These are phyloP conservation scores for Drosophila setifemur DNA, from an alignment of 1,140 invertebrate species.

Conservation along the genomic window DNA sequence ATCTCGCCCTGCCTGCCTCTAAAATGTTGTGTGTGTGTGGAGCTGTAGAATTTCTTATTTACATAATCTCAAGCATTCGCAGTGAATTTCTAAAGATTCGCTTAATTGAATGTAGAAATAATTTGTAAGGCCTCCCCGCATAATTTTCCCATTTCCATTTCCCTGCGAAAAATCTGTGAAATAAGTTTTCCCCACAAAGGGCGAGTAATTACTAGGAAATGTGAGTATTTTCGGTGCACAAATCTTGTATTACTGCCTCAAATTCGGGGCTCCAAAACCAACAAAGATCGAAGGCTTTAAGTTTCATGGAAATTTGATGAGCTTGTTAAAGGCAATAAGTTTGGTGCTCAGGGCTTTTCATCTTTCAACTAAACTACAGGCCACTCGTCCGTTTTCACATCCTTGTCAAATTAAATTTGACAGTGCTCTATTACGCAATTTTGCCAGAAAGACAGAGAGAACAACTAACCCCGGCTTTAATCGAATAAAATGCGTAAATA, in stretches of 20 bases:
- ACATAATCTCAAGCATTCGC: constrained; percentile 52
- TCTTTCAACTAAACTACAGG: background rate
- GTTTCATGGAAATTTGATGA: background rate
- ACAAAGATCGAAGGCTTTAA: background rate
- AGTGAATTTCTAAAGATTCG: constrained; percentile 50
- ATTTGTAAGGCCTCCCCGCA: constrained; percentile 44
- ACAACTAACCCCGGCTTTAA: constrained; percentile 49
- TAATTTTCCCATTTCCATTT: constrained; percentile 21
- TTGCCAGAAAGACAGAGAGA: constrained; percentile 14
- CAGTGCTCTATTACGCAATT: constrained; percentile 67
- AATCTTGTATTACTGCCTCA: no score
- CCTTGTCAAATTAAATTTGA: constrained; percentile 65
- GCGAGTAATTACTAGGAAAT: background rate
- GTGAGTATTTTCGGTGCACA: no score
- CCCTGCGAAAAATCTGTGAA: background rate
- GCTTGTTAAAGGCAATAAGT: constrained; percentile 7
- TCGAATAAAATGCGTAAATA: constrained; percentile 73
- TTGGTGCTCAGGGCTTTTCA: constrained; percentile 9
- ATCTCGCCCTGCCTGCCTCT: constrained; percentile 20
- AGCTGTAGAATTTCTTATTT: constrained; percentile 54
- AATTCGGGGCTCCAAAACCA: no score
- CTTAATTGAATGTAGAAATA: constrained; percentile 54
- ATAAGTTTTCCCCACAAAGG: constrained; percentile 13
- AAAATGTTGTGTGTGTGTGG: constrained; percentile 10
- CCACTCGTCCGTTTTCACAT: constrained; percentile 28